Percentiles rank a stretch among this genome's conserved stretches.
These are phyloP conservation scores for Melopsittacus undulatus DNA, from an alignment of 2,797 vertebrate species.

Conservation along the genomic window DNA sequence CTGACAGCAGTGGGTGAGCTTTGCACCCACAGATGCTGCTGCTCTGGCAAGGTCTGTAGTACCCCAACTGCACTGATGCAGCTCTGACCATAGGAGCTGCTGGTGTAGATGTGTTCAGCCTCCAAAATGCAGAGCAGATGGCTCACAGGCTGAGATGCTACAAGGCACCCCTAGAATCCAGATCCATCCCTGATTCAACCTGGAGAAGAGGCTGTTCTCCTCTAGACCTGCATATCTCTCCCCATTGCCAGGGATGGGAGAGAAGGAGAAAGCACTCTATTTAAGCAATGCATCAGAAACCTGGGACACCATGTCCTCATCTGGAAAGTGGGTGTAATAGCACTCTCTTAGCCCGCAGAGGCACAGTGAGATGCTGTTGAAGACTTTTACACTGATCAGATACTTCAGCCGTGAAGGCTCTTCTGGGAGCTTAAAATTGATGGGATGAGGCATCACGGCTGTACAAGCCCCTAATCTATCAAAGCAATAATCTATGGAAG, in stretches of 20 bases:
- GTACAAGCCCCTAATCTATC: constrained; percentile 40
- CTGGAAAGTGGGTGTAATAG: neutral
- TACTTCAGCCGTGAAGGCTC: neutral
- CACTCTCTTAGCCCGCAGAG: neutral
- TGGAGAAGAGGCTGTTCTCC: neutral
- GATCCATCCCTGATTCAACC: neutral
- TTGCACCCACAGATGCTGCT: neutral
- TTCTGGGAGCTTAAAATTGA: neutral
- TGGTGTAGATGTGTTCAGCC: neutral
- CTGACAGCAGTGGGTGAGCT: rapidly evolving
- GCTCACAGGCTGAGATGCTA: neutral
- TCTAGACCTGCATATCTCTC: neutral
- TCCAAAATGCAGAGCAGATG: neutral
- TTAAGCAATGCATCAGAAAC: neutral
- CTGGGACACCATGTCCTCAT: neutral
- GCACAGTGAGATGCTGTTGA: neutral
- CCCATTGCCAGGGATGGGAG: neutral
- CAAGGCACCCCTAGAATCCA: neutral
- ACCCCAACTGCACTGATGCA: neutral
- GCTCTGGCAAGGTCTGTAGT: neutral
- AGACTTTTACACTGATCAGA: neutral
- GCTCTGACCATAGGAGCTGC: neutral
- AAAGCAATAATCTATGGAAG: constrained; percentile 30
- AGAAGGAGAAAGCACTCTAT: neutral
- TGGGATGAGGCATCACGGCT: neutral